A percentile compares a stretch with the other conserved stretches of the same genome.
These are phyloP conservation scores for Papilio polyxenes DNA, from an alignment of 1,140 invertebrate species.

Conservation along the genomic window DNA sequence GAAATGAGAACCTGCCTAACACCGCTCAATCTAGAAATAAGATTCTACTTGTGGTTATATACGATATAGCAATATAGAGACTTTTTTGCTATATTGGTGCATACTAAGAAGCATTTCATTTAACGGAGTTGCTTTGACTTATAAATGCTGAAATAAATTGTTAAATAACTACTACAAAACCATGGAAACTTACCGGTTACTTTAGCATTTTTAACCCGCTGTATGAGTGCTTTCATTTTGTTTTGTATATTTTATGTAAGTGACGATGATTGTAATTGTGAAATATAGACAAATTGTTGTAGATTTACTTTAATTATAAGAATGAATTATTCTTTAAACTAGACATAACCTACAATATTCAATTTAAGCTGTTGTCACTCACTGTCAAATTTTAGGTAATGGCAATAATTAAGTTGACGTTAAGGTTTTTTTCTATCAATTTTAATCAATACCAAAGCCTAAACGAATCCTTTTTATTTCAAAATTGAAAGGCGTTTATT, in stretches of 20 bases:
- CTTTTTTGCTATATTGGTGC: too few species aligned
- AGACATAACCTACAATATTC: not conserved
- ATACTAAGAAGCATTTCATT: not conserved
- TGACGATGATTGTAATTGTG: not conserved
- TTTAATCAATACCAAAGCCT: not conserved
- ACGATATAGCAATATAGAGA: too few species aligned
- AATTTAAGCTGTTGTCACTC: not conserved
- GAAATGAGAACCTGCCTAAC: too few species aligned
- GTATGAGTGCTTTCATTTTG: slow-evolving; percentile 87
- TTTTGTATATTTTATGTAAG: not conserved
- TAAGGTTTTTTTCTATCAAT: not conserved
- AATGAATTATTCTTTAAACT: not conserved
- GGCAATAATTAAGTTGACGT: not conserved
- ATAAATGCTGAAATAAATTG: not conserved
- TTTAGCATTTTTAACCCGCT: slow-evolving; percentile 86
- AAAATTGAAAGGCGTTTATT: not conserved
- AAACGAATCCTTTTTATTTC: not conserved
- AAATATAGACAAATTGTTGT: not conserved
- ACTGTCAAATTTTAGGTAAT: not conserved
- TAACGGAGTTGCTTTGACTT: not conserved
- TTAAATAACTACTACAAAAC: not conserved
- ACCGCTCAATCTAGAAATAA: too few species aligned
- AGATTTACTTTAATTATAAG: not conserved
- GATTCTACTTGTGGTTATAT: too few species aligned
- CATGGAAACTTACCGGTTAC: slow-evolving; percentile 83